Conservation (phyloP, 2,113 vertebrate genomes). For the Thymallus thymallus region DNA sequence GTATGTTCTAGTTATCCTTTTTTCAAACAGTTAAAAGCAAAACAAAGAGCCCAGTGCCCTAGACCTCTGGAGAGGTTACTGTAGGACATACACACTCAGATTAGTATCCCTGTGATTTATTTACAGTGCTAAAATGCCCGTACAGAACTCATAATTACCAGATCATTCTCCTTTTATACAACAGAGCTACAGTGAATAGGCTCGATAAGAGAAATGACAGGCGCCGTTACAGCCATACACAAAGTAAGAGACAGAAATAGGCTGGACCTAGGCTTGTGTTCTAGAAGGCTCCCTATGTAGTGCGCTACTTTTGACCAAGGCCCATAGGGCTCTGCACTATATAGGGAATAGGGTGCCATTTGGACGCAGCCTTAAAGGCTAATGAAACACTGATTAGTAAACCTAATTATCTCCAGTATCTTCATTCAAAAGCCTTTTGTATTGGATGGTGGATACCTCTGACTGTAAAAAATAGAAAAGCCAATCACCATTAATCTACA, state of each 20-base stretch:
- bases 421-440: conserved; percentile 23
- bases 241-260: conserved; percentile 18
- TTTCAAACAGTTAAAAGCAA: conserved; percentile 19
- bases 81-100: conserved; percentile 26
- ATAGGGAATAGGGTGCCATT: no score
- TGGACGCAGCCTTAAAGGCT: conserved; percentile 39
- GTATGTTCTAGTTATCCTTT: no score
- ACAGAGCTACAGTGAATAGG: conserved; percentile 21
- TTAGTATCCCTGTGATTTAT: conserved; percentile 58
- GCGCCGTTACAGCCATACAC: conserved; percentile 2
- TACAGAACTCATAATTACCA: conserved; percentile 49
- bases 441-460: conserved; percentile 28
- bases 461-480: conserved; percentile 20
- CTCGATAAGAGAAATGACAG: conserved; percentile 36
- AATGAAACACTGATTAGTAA: conserved; percentile 68
- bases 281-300: no score
- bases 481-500: conserved; percentile 53
- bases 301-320: no score
- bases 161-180: conserved; percentile 48
- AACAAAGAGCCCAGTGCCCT: conserved; percentile 49
- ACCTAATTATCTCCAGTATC: conserved; percentile 63
- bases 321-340: no score
- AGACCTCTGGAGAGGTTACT: conserved; percentile 24
- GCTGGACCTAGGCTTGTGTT: neutral
- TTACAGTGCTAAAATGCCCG: conserved; percentile 38